These are phyloP conservation scores for Lepidocolaptes lacrymiger DNA, from an alignment of 2,797 vertebrate genomes.

Conservation along the genomic window DNA sequence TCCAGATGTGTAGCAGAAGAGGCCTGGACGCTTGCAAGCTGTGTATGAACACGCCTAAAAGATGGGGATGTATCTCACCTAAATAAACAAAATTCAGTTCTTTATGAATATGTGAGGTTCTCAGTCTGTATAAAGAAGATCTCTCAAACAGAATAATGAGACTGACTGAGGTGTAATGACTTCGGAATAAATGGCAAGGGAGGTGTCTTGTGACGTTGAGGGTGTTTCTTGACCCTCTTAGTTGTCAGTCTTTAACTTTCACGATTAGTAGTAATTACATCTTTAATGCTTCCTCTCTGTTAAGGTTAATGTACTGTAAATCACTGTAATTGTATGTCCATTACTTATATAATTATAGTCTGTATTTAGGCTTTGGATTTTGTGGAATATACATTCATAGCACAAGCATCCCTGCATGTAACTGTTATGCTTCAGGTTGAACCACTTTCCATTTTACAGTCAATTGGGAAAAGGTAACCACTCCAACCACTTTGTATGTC, in stretches of 20 bases:
- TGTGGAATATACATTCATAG: background rate
- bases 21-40: background rate
- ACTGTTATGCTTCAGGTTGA: background rate
- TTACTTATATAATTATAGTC: background rate
- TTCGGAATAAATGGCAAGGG: background rate
- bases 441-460: background rate
- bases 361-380: background rate
- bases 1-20: background rate
- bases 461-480: background rate
- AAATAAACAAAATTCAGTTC: background rate
- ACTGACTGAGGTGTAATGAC: background rate
- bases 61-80: background rate
- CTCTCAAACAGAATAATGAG: background rate
- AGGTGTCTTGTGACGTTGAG: background rate
- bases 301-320: background rate
- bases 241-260: background rate
- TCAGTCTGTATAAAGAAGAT: background rate
- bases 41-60: background rate
- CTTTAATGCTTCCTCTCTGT: slow-evolving; percentile 1
- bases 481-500: background rate
- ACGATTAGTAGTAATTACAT: background rate
- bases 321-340: background rate
- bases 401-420: background rate
- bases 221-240: background rate
- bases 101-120: background rate